These are phyloP conservation scores for Cinara cedri DNA, from an alignment of 2,888 invertebrate species.

Conservation along the genomic window DNA sequence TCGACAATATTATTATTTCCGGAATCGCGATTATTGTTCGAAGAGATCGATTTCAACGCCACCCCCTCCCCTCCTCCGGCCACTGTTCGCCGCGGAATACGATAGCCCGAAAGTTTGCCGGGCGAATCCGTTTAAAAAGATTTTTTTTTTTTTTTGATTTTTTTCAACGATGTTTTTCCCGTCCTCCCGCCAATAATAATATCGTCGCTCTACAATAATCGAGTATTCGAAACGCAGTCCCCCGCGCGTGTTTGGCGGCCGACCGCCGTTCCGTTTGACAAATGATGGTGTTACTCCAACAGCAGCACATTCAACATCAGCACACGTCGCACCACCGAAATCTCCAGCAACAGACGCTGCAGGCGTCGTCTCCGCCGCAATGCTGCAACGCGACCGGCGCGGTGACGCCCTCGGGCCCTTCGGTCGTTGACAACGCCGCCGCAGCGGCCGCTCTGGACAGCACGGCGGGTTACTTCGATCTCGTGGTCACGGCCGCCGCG, in stretches of 20 bases:
- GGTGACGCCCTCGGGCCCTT: neutral
- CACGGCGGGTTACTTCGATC: conserved; percentile 30
- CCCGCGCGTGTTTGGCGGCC: conserved; percentile 20
- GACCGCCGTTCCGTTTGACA: conserved; percentile 15
- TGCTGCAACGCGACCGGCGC: conserved; percentile 64
- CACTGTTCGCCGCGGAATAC: too few relatives aligned
- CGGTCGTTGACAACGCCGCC: neutral
- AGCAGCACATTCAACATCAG: conserved; percentile 20
- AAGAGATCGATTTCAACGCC: too few relatives aligned
- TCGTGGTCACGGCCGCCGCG: conserved; percentile 36
- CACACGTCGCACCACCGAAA: conserved; percentile 26
- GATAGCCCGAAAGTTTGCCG: too few relatives aligned
- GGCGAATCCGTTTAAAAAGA: too few relatives aligned
- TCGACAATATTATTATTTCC: too few relatives aligned
- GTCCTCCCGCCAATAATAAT: neutral
- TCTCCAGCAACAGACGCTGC: conserved; percentile 14
- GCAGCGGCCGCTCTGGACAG: neutral
- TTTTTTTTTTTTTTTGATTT: neutral
- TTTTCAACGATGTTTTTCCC: neutral
- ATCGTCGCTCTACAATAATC: too few relatives aligned
- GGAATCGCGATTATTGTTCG: too few relatives aligned
- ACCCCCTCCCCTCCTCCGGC: too few relatives aligned
- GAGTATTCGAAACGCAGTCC: neutral
- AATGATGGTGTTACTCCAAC: conserved; percentile 54
- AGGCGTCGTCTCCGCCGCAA: conserved; percentile 60